A percentile compares a stretch with the other conserved stretches of the same genome.
Conservation (phyloP, 2,888 invertebrate species). For the Theristus sp. region DNA sequence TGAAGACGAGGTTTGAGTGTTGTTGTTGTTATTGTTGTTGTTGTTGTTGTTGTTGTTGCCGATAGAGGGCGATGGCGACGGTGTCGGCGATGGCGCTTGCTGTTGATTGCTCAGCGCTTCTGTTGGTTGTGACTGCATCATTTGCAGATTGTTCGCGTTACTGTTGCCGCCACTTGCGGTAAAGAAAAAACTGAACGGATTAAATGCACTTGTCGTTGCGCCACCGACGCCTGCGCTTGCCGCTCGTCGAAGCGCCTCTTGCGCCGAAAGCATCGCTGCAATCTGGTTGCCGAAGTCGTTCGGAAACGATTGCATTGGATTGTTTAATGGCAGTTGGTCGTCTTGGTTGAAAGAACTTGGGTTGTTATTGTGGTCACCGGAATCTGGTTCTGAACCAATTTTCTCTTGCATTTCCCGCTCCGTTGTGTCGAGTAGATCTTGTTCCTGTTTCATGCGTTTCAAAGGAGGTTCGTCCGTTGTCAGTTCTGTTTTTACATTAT, state of each 20-base stretch:
- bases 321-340: too few relatives aligned
- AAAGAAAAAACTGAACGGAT: neutral
- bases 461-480: too few relatives aligned
- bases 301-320: too few relatives aligned
- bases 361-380: too few relatives aligned
- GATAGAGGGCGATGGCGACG: neutral
- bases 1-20: neutral
- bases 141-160: neutral
- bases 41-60: neutral
- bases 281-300: neutral
- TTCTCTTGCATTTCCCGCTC: too few relatives aligned
- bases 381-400: too few relatives aligned
- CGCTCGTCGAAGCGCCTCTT: constrained; percentile 3
- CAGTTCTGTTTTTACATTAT: too few relatives aligned
- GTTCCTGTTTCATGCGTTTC: too few relatives aligned
- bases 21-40: neutral
- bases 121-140: too few relatives aligned
- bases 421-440: too few relatives aligned
- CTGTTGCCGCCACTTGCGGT: neutral
- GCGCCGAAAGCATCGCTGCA: neutral
- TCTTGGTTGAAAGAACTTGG: too few relatives aligned
- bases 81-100: neutral
- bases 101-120: too few relatives aligned
- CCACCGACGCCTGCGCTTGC: constrained; percentile 15
- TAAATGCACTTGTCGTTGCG: constrained; percentile 8